Evolutionary conservation across 2,113 vertebrate genomes (phyloP).

Genomic region (Charadrius vociferus): DNA sequence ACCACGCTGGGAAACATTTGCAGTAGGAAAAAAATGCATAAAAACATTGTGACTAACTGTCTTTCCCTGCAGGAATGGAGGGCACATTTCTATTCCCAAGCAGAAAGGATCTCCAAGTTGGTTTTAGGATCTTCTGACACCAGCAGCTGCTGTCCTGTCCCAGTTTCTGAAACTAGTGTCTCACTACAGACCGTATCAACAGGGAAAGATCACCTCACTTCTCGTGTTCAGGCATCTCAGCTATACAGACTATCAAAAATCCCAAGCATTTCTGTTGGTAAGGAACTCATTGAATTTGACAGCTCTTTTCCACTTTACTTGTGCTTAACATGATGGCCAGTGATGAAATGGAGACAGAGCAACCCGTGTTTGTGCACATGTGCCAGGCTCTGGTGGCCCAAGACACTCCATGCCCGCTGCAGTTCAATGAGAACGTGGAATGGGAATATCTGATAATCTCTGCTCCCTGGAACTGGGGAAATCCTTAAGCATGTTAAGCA

Average conservation of each 20-base stretch:
- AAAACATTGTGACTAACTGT: background rate
- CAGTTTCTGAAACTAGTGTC: background rate
- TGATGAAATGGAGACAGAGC: background rate
- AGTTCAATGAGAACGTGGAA: background rate
- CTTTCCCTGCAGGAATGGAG: background rate
- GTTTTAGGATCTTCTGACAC: background rate
- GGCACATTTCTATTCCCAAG: background rate
- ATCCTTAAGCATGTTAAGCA: background rate
- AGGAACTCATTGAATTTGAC: background rate
- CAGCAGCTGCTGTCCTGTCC: background rate
- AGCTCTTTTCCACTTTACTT: background rate
- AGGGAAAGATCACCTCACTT: background rate
- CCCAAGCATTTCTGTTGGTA: background rate
- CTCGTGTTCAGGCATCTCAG: background rate
- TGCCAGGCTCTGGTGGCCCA: background rate
- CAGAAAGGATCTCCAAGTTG: background rate
- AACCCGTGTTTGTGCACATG: fast-evolving
- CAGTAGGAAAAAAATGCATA: background rate
- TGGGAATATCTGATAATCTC: background rate
- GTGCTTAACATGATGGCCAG: background rate
- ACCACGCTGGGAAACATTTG: background rate
- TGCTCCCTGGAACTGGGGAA: background rate
- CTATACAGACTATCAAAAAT: background rate
- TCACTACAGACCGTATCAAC: background rate
- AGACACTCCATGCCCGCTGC: background rate